Evolutionary conservation across 2,797 vertebrate species (phyloP).

Genomic region (Brotula barbata): DNA sequence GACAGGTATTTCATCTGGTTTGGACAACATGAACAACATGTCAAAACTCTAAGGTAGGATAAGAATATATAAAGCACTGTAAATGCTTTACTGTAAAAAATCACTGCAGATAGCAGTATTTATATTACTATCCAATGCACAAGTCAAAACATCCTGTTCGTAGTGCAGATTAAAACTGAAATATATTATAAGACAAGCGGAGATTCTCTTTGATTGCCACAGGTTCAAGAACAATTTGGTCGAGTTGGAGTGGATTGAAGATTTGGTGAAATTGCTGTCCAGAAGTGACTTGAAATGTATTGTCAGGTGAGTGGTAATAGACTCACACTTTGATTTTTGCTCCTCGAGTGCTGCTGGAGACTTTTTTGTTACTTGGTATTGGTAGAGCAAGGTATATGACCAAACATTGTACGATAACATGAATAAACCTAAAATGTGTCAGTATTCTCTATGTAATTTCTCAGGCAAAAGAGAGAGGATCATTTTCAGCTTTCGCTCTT

Average conservation of each 20-base stretch:
- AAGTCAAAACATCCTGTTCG: too few species aligned
- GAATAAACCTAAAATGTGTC: too few species aligned
- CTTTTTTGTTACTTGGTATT: too few species aligned
- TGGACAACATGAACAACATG: conserved; percentile 41
- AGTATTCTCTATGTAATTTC: too few species aligned
- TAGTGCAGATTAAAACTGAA: conserved; percentile 54
- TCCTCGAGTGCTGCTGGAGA: neutral
- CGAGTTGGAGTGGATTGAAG: conserved; percentile 33
- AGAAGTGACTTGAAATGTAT: conserved; percentile 11
- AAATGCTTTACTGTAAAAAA: too few species aligned
- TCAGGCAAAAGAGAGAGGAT: too few species aligned
- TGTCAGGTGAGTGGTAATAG: conserved; percentile 47
- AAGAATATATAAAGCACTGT: neutral
- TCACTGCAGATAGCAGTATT: too few species aligned
- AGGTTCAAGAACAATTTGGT: conserved; percentile 60
- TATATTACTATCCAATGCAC: too few species aligned
- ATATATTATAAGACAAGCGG: conserved; percentile 64
- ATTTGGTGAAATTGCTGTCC: conserved; percentile 44
- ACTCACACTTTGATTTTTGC: neutral
- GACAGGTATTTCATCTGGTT: conserved; percentile 77
- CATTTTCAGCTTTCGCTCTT: neutral
- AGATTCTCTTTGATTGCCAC: conserved; percentile 54
- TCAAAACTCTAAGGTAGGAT: conserved; percentile 81
- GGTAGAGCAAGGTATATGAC: too few species aligned
- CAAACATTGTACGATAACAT: too few species aligned